Evolutionary conservation across 2,888 invertebrate genomes (phyloP), one percentile per base, ranked within the genome.

Genomic region (Drosophila formosana): DNA sequence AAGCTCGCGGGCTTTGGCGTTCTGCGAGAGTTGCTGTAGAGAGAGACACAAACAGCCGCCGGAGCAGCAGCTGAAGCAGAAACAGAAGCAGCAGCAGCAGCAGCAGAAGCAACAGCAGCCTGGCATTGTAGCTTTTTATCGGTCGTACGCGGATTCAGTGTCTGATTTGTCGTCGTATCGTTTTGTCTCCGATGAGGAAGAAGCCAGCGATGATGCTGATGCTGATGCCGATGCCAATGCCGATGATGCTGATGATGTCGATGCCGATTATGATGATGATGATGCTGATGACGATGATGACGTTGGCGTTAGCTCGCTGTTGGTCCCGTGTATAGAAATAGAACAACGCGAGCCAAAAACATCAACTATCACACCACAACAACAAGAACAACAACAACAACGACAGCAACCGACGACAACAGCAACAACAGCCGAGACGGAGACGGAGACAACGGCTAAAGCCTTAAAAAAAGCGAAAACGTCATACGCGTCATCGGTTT

Each of bases 141-240:
- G 89, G 57, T 80, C 80, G 76, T 75, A 78, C 61, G 75, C 75
- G 71, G 86, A 91, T 89, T 91, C 91, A 91, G 91, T 91, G 82
- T 91, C 90, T 76, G 90, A 91, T 81, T 83, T 91, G 86, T 91
- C 91, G 89, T 91, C 91, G 88, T 88, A 89, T 83, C 89, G 91
- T 78, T 90, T 91, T 89, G 90, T 91, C 80, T 90, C 90, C 82
- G 86, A 89, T 78, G 90, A 90, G 78, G 89, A 90, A 78, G 89
- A 89, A 72, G 78, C 67, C 66, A 70, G 72, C 67, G 51, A 62
- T 66, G 71, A 73, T 70, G 56, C 57, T 63, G 68, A 66, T 65
- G 71, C 72, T 61, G 51, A 64, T 66, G 73, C 69, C 65, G 53
- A 58, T 66, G 71, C 72, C 64, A 49, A 64, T 66, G 73, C 69